Base-by-base conservation (phyloP, 2,797 vertebrate genomes). In the Apogon hyalosoma region DNA sequence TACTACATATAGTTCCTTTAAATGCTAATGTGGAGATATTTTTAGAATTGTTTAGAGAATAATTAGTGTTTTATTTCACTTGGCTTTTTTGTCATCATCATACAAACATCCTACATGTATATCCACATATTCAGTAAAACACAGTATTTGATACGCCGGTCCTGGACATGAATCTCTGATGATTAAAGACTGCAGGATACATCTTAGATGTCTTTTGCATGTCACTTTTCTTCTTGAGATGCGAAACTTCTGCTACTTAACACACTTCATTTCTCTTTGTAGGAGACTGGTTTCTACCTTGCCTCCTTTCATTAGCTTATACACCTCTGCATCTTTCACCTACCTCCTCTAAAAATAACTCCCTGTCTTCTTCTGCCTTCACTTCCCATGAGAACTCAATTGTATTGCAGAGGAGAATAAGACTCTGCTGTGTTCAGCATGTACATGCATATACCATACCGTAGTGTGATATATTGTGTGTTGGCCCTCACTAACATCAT, bases 311-410 rank as follows among this genome's bases (percentile, higher is more conserved):
- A 79, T 83, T 83, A 83, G 62, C 66, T 57, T 16, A 42, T 51
- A 60, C 73, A 69, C 60, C 45, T 73, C 74, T 55, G 75, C 69
- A 65, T 14, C 64, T 60, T 69, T 69, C 77, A 84, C 83, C 84
- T 62, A 48, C 64, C 64, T 2, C 51, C 18, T 82, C 89, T 87
- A 90, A 87, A 90, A 88, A 87, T 87, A 90, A 61, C 74, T 64
- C 48, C 54, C 62, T 46, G 66, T 52, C 48, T 42, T 71, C 63
- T 50, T 49, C 70, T 53, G 39, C 51, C 72, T 77, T 77, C 74
- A 56, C 54, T 58, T 75, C 79, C 73, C 70, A 43, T 14, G 75
- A 77, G 73, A 78, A 10, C 71, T n/a, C 47, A 38, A 64, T 47
- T 67, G 71, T 71, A 38, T 62, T 43, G 68, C 70, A 72, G 69